These are phyloP conservation scores for Bergia puertoricense DNA, from an alignment of 92 coral and sea anemone genomes.

Conservation along the genomic window DNA sequence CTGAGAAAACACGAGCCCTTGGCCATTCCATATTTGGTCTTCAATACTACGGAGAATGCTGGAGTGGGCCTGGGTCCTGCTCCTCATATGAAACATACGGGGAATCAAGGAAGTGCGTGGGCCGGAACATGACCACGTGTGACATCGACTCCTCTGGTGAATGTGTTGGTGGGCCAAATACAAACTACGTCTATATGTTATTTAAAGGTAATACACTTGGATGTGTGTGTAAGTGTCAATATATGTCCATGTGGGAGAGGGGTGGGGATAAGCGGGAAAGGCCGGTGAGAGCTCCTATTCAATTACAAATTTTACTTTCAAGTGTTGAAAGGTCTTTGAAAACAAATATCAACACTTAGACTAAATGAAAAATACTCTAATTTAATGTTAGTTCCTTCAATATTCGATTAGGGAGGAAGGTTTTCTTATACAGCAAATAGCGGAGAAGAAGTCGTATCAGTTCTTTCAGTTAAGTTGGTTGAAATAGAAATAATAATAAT, in stretches of 20 bases:
- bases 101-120: slow-evolving; percentile 9
- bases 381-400: too few relatives aligned
- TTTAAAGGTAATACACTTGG: slow-evolving; percentile 17
- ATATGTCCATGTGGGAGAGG: neutral
- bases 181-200: slow-evolving; percentile 31
- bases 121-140: slow-evolving; percentile 18
- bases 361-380: too few relatives aligned
- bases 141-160: slow-evolving; percentile 1
- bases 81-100: slow-evolving; percentile 31
- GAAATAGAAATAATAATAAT: too few relatives aligned
- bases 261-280: neutral
- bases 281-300: too few relatives aligned
- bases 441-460: too few relatives aligned
- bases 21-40: slow-evolving; percentile 39
- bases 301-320: too few relatives aligned
- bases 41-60: slow-evolving; percentile 37
- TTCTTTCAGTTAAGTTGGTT: too few relatives aligned
- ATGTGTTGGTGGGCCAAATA: slow-evolving; percentile 18
- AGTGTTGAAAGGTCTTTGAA: too few relatives aligned
- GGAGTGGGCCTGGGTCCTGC: slow-evolving; percentile 43
- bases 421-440: too few relatives aligned
- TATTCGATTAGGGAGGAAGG: too few relatives aligned
- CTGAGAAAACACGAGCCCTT: neutral
- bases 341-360: too few relatives aligned
- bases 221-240: neutral